Conservation (phyloP, 2,888 invertebrate genomes). For the Mesorhabditis belari region DNA sequence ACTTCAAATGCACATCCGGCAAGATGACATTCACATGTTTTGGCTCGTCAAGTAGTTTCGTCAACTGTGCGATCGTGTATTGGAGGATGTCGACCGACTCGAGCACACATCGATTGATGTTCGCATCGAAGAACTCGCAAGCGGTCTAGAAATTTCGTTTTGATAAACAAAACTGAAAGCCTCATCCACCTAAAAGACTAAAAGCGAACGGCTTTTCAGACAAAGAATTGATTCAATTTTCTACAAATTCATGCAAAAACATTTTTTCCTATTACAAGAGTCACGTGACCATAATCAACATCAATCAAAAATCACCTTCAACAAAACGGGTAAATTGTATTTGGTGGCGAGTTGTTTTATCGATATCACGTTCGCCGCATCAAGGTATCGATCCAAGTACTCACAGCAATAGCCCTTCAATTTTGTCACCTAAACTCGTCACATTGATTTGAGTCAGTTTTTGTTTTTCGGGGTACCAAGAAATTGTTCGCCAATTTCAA, state of each 20-base stretch:
- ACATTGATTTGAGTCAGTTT: background rate
- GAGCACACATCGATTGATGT: slow-evolving; percentile 55
- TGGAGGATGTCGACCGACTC: slow-evolving; percentile 61
- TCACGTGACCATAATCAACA: too few relatives aligned
- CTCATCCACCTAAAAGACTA: too few relatives aligned
- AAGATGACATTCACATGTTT: slow-evolving; percentile 51
- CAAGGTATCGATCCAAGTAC: slow-evolving; percentile 63
- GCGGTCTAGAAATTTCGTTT: slow-evolving; percentile 31
- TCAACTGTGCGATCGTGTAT: slow-evolving; percentile 57
- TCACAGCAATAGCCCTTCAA: slow-evolving; percentile 65
- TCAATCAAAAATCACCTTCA: slow-evolving; percentile 57
- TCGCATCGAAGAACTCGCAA: slow-evolving; percentile 43
- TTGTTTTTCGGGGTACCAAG: slow-evolving; percentile 56
- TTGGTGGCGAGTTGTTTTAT: slow-evolving; percentile 63
- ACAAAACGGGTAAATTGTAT: slow-evolving; percentile 62
- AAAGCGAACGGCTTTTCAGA: too few relatives aligned
- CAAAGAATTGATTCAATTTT: too few relatives aligned
- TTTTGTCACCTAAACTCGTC: slow-evolving; percentile 38
- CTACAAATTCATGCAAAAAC: too few relatives aligned
- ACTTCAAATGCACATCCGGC: slow-evolving; percentile 51
- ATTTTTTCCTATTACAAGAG: too few relatives aligned
- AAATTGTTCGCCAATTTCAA: slow-evolving; percentile 65
- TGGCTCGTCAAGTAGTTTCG: slow-evolving; percentile 61
- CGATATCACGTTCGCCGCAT: slow-evolving; percentile 63
- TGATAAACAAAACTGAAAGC: background rate